Evolutionary conservation across 2,113 vertebrate genomes (phyloP).

Genomic region (Fulica atra): DNA sequence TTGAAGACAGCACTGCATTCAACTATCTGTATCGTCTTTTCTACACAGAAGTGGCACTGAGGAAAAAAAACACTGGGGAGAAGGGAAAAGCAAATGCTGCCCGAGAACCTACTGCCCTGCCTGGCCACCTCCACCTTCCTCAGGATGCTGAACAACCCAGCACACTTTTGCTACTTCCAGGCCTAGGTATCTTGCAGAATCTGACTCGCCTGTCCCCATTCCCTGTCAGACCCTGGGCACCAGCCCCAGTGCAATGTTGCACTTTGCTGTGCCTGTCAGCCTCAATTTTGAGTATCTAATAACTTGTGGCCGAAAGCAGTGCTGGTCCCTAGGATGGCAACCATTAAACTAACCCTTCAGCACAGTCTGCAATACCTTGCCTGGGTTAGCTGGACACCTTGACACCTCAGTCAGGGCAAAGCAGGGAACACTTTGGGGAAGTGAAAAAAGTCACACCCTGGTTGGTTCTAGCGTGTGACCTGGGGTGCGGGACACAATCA

Average conservation of each 20-base stretch:
- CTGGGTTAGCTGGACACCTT: background rate
- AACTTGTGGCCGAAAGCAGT: background rate
- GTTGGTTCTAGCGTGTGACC: background rate
- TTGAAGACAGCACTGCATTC: background rate
- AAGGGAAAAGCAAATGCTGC: background rate
- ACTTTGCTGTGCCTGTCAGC: background rate
- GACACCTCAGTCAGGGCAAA: background rate
- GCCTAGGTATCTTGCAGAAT: background rate
- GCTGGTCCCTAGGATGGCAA: background rate
- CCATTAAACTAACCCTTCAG: background rate
- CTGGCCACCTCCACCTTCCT: background rate
- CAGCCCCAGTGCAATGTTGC: background rate
- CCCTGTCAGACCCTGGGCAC: background rate
- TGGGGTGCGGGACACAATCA: background rate
- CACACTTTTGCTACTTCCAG: background rate
- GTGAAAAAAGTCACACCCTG: background rate
- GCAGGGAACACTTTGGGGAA: background rate
- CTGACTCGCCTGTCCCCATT: background rate
- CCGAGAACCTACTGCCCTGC: background rate
- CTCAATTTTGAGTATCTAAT: background rate
- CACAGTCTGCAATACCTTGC: background rate
- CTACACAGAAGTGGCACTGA: background rate
- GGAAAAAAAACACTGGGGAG: background rate
- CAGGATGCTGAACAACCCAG: background rate
- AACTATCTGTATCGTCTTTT: background rate